Conservation (phyloP, 2,888 invertebrate genomes). For the Frankliniella fusca region DNA sequence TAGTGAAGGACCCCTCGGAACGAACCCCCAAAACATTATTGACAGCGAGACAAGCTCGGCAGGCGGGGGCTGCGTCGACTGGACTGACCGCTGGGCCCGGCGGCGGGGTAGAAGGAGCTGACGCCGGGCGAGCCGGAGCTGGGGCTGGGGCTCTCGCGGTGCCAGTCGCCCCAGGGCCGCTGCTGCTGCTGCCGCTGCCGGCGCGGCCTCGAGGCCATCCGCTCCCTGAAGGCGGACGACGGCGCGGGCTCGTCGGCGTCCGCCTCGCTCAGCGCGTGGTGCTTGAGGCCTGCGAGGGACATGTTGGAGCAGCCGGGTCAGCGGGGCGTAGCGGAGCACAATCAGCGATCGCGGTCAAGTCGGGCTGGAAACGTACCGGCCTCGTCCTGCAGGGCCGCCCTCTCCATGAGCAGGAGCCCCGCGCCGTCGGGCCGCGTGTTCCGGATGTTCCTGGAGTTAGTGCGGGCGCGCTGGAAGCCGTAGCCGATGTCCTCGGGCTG, state of each 20-base stretch:
- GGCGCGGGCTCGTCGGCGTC: background rate
- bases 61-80: no score
- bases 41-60: background rate
- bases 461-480: background rate
- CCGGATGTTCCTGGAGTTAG: background rate
- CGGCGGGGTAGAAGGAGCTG: conserved; percentile 11
- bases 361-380: background rate
- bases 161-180: conserved; percentile 10
- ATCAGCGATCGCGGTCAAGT: background rate
- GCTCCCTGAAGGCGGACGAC: conserved; percentile 9
- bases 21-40: no score
- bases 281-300: no score
- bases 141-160: background rate
- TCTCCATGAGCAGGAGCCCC: background rate
- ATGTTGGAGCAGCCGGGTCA: no score
- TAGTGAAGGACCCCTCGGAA: no score
- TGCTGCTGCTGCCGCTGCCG: conserved; percentile 3
- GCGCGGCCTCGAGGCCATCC: background rate
- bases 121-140: background rate
- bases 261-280: background rate
- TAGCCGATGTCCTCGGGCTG: conserved; percentile 25
- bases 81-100: background rate
- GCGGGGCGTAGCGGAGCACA: background rate
- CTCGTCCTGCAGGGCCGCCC: background rate
- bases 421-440: background rate